Conservation (phyloP, 2,113 vertebrate genomes). For the Dromaius novaehollandiae region DNA sequence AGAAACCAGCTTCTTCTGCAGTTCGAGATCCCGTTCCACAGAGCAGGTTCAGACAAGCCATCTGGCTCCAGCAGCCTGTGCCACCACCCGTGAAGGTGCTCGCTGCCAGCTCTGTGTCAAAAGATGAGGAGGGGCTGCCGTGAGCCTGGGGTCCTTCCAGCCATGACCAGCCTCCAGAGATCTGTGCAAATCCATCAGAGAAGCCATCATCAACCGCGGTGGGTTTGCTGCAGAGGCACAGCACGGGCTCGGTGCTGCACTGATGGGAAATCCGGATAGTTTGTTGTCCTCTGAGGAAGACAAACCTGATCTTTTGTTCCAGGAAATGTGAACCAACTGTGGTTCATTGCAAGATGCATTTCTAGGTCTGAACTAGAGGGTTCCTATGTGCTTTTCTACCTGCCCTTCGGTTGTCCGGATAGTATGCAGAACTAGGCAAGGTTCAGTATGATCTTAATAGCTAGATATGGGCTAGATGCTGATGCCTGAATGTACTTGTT, state of each 20-base stretch:
- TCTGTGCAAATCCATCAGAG: not conserved
- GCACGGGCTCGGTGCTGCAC: not conserved
- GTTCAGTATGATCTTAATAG: not conserved
- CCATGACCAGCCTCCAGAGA: not conserved
- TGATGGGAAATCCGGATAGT: not conserved
- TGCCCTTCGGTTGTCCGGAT: not conserved
- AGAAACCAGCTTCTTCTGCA: no score
- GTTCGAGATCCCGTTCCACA: not conserved
- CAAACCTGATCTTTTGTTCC: not conserved
- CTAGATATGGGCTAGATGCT: not conserved
- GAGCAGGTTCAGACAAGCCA: not conserved
- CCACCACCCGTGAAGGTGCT: rapidly evolving
- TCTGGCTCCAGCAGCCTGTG: not conserved
- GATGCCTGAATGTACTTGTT: not conserved
- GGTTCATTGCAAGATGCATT: not conserved
- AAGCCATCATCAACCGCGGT: not conserved
- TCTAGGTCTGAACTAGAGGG: not conserved
- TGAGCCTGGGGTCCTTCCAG: not conserved
- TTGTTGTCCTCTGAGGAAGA: not conserved
- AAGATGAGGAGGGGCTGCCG: not conserved
- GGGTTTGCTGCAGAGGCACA: not conserved
- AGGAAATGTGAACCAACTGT: not conserved
- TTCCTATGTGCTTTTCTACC: not conserved
- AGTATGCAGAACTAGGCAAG: not conserved
- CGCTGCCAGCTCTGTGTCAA: rapidly evolving